Conservation (phyloP, 2,797 vertebrate genomes). For the Mus minutoides region DNA sequence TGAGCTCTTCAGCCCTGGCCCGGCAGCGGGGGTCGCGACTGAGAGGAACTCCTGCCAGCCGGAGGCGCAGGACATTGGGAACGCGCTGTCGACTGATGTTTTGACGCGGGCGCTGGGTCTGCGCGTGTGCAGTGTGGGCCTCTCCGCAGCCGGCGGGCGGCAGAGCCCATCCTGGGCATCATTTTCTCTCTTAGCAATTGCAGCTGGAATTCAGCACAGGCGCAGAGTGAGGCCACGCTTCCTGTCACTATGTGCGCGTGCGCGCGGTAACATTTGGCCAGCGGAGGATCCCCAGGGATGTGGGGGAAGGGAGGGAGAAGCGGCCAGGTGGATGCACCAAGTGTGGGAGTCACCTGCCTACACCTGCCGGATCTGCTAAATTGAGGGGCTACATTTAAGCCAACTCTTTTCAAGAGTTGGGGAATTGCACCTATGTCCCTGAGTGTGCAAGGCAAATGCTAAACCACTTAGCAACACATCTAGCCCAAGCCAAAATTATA, state of each 20-base stretch:
- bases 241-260: slow-evolving; percentile 45
- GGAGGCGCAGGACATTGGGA: slow-evolving; percentile 8
- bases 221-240: slow-evolving; percentile 66
- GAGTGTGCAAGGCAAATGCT: not conserved
- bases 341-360: not conserved
- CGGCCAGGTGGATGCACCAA: not conserved
- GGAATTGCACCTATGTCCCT: not conserved
- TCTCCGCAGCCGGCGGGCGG: not conserved
- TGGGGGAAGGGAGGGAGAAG: not conserved
- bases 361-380: not conserved
- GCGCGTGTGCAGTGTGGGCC: slow-evolving; percentile 76
- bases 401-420: not conserved
- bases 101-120: slow-evolving; percentile 51
- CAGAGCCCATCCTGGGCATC: slow-evolving; percentile 54
- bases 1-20: slow-evolving; percentile 43
- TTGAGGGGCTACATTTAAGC: not conserved
- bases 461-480: not conserved
- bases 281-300: fast-evolving
- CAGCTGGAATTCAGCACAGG: slow-evolving; percentile 70
- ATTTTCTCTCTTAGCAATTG: not conserved
- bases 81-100: slow-evolving; percentile 22
- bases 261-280: not conserved
- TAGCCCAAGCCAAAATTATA: not conserved
- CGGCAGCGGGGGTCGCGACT: not conserved
- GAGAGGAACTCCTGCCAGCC: slow-evolving; percentile 8